Conservation (phyloP, 1,140 invertebrate species). For the Plectrocnemia conspersa region DNA sequence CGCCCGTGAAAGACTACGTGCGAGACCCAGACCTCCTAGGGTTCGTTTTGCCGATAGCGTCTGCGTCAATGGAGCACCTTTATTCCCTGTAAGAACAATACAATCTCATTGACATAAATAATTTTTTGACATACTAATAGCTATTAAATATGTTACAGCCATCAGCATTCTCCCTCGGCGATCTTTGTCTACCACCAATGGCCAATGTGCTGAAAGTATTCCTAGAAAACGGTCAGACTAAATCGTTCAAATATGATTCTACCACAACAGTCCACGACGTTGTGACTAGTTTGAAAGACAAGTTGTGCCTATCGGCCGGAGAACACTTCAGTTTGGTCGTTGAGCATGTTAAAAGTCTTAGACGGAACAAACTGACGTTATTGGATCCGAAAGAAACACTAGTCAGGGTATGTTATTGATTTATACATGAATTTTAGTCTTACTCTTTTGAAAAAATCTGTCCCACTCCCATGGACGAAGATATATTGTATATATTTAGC, state of each 20-base stretch:
- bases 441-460: too few species aligned
- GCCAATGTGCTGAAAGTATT: conserved; percentile 91
- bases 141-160: conserved; percentile 54
- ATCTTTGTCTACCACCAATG: conserved; percentile 80
- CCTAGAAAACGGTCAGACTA: conserved; percentile 91
- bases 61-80: conserved; percentile 75
- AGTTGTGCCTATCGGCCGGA: conserved; percentile 72
- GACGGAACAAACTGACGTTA: conserved; percentile 77
- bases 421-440: too few species aligned
- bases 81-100: conserved; percentile 62
- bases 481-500: too few species aligned
- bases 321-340: conserved; percentile 85
- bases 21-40: conserved; percentile 72
- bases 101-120: background rate
- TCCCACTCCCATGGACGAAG: too few species aligned
- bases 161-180: conserved; percentile 69
- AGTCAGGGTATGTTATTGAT: conserved; percentile 62
- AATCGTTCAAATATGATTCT: conserved; percentile 93
- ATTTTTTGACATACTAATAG: background rate
- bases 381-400: conserved; percentile 79
- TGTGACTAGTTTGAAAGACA: conserved; percentile 76
- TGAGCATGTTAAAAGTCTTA: conserved; percentile 83
- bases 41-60: conserved; percentile 86
- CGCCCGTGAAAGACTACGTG: conserved; percentile 75
- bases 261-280: conserved; percentile 87